phyloP scores from a whole-genome alignment of 2,888 invertebrate genomes.

The Dromius quadrimaculatus region DNA sequence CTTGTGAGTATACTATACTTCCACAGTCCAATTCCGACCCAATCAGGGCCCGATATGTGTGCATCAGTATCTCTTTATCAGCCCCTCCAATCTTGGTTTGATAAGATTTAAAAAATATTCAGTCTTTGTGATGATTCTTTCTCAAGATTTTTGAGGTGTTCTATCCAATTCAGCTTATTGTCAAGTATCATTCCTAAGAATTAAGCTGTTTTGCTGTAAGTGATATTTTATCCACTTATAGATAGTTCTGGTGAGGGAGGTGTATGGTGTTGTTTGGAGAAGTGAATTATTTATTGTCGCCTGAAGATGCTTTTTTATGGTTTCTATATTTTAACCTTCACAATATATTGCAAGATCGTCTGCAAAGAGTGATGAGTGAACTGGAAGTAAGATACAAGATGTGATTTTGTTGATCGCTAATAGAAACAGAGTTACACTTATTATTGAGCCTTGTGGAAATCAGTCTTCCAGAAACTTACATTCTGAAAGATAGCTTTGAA shows the following conservation, averaged over 20 bases:
- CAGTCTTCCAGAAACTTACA: neutral
- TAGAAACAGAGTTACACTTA: neutral
- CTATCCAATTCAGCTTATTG: neutral
- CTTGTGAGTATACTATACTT: neutral
- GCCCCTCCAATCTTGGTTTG: too few species aligned
- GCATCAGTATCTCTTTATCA: too few species aligned
- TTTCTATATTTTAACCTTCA: neutral
- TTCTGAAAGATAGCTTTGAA: neutral
- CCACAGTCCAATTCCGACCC: too few species aligned
- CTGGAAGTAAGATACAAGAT: neutral
- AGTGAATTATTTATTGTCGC: neutral
- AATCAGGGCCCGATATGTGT: too few species aligned
- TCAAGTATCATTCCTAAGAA: neutral
- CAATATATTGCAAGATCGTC: neutral
- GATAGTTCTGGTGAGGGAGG: neutral
- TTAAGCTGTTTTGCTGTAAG: neutral
- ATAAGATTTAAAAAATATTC: too few species aligned
- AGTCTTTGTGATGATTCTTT: too few species aligned
- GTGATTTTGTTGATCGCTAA: neutral
- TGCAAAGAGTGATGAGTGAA: neutral
- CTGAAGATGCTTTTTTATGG: neutral
- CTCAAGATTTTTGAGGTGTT: too few species aligned
- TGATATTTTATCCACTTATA: neutral
- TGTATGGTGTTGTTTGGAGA: neutral
- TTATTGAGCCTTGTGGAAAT: neutral